Percentiles rank a stretch among this genome's conserved stretches.
phyloP scores from a whole-genome alignment of 2,797 vertebrate species.

The Neosalanx taihuensis region DNA sequence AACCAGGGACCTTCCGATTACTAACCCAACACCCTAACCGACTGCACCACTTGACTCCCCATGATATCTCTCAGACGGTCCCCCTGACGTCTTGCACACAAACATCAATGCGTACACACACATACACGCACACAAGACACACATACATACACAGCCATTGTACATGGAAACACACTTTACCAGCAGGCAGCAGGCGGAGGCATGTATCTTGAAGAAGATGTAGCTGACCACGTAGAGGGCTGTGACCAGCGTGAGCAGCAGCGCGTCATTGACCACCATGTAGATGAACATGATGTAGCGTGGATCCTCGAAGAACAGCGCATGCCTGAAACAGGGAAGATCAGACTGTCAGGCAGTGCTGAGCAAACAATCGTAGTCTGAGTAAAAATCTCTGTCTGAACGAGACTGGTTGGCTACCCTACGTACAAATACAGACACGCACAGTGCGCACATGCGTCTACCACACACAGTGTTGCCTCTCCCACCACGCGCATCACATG shows the following conservation, averaged over 20 bases:
- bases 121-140: background rate
- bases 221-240: slow-evolving; percentile 75
- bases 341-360: background rate
- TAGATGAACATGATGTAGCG: slow-evolving; percentile 80
- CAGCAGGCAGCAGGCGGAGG: slow-evolving; percentile 68
- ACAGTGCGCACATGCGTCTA: too few relatives aligned
- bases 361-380: background rate
- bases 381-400: too few relatives aligned
- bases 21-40: too few relatives aligned
- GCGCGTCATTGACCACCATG: slow-evolving; percentile 77
- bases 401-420: too few relatives aligned
- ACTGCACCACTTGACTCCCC: background rate
- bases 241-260: slow-evolving; percentile 74
- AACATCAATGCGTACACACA: too few relatives aligned
- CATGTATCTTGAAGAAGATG: slow-evolving; percentile 70
- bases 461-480: too few relatives aligned
- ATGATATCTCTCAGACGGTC: background rate
- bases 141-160: background rate
- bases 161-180: slow-evolving; percentile 23
- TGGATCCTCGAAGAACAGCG: slow-evolving; percentile 74
- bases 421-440: too few relatives aligned
- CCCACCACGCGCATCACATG: too few relatives aligned
- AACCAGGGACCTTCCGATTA: too few relatives aligned
- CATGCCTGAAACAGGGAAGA: background rate
- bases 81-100: background rate